Percentiles rank a stretch among this genome's conserved stretches.
phyloP scores from a whole-genome alignment of 2,888 invertebrate species.

The Calameuta pallipes region DNA sequence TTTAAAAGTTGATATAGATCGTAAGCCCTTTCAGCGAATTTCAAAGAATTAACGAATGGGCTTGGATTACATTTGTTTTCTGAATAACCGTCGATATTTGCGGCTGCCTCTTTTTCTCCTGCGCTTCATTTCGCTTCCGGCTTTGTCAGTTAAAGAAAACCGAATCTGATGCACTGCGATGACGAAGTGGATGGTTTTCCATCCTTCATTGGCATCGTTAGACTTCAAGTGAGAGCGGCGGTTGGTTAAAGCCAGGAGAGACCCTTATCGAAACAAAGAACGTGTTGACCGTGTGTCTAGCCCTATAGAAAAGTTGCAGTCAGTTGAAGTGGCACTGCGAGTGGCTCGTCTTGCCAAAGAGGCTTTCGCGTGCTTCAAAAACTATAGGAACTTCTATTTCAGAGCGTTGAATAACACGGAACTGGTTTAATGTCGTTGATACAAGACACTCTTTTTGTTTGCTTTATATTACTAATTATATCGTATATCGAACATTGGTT shows the following conservation, averaged over 20 bases:
- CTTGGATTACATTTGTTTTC: neutral
- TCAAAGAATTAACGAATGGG: neutral
- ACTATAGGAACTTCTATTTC: neutral
- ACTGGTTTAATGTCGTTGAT: neutral
- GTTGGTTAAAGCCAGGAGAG: conserved; percentile 23
- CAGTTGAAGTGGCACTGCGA: conserved; percentile 30
- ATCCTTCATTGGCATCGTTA: conserved; percentile 35
- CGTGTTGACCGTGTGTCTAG: conserved; percentile 58
- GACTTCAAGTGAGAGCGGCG: conserved; percentile 23
- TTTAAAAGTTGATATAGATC: neutral
- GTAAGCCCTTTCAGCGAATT: neutral
- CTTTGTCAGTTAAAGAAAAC: neutral
- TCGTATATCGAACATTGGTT: neutral
- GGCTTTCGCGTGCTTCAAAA: conserved; percentile 9
- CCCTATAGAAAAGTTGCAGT: conserved; percentile 48
- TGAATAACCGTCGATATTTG: neutral
- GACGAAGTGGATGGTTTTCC: conserved; percentile 18
- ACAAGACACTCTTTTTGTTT: neutral
- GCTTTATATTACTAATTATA: neutral
- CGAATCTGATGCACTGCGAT: neutral
- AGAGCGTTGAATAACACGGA: neutral
- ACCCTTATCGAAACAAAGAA: conserved; percentile 55
- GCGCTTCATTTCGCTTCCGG: neutral
- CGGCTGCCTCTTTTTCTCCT: neutral
- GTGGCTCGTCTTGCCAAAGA: conserved; percentile 31